Evolutionary conservation across 2,797 vertebrate species (phyloP).

Genomic region (Lepus oiostolus): DNA sequence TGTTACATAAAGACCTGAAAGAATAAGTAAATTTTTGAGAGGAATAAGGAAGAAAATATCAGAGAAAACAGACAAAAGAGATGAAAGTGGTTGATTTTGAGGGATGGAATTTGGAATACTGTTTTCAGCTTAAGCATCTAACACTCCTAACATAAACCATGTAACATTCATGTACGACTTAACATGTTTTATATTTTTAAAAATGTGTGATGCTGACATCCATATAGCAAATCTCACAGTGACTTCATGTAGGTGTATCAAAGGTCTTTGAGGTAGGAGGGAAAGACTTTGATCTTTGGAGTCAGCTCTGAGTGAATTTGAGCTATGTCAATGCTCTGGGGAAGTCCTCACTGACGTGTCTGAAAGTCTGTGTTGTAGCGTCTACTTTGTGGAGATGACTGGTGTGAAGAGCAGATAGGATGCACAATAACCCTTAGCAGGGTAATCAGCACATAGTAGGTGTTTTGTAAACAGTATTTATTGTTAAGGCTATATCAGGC

Average conservation of each 20-base stretch:
- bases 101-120: not conserved
- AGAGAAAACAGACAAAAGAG: not conserved
- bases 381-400: not conserved
- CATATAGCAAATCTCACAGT: not conserved
- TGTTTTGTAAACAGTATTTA: not conserved
- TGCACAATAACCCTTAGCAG: not conserved
- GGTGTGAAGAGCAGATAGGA: accelerated
- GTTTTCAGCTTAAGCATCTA: not conserved
- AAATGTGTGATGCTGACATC: not conserved
- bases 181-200: not conserved
- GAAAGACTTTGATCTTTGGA: not conserved
- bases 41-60: not conserved
- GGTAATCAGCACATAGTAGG: not conserved
- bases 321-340: not conserved
- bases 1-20: constrained; percentile 38
- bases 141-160: not conserved
- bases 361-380: not conserved
- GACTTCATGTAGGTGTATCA: not conserved
- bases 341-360: not conserved
- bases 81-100: not conserved
- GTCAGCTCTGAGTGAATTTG: not conserved
- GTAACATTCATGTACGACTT: not conserved
- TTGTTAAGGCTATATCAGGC: not conserved
- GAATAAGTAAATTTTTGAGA: not conserved
- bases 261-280: not conserved